A percentile compares a stretch with the other conserved stretches of the same genome.
phyloP scores from a whole-genome alignment of 2,113 vertebrate species.

The Rhinopomastus cyanomelas region DNA sequence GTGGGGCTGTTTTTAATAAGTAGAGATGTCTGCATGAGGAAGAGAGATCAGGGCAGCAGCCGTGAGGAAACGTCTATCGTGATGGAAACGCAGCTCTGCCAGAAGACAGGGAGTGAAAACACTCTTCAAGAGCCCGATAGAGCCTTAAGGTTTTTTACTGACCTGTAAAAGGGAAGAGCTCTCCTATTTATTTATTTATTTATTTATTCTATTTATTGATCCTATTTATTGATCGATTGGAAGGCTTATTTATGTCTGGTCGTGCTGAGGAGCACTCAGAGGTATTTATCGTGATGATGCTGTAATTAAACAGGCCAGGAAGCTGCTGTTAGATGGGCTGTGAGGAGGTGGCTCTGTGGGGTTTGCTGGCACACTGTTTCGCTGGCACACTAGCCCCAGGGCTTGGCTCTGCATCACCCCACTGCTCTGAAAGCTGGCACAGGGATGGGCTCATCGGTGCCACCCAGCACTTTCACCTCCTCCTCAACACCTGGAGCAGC shows the following conservation, averaged over 20 bases:
- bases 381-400: background rate
- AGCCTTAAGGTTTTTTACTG: too few species aligned
- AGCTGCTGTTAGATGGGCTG: background rate
- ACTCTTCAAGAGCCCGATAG: too few species aligned
- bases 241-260: too few species aligned
- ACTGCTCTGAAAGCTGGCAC: background rate
- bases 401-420: background rate
- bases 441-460: background rate
- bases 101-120: background rate
- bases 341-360: background rate
- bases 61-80: background rate
- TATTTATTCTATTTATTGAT: background rate
- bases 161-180: too few species aligned
- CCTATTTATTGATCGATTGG: too few species aligned
- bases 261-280: background rate
- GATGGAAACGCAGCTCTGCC: background rate
- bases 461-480: background rate
- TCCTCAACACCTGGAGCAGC: background rate
- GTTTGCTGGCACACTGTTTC: background rate
- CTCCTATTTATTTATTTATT: constrained; percentile 4
- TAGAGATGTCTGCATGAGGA: too few species aligned
- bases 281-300: background rate
- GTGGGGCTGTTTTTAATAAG: too few species aligned
- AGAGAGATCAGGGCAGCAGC: background rate
- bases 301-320: background rate